These are phyloP conservation scores for Congeria kusceri DNA, from an alignment of 2,888 invertebrate genomes.

Conservation along the genomic window DNA sequence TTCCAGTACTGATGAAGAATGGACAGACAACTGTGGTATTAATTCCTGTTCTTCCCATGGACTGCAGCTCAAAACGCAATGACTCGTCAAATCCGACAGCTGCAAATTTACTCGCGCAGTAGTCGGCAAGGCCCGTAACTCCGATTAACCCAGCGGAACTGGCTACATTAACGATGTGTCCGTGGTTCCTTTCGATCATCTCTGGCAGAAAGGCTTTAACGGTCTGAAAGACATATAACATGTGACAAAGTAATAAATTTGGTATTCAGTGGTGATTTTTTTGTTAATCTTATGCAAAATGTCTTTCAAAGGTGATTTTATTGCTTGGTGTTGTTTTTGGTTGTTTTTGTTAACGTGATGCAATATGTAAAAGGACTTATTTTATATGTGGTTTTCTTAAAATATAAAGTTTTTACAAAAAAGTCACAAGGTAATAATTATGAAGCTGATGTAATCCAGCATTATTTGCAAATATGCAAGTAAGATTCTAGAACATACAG, in stretches of 20 bases:
- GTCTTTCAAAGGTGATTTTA: too few species aligned
- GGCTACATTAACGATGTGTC: conserved; percentile 97
- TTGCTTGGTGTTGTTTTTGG: too few species aligned
- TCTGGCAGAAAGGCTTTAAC: conserved; percentile 95
- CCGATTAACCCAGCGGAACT: conserved; percentile 95
- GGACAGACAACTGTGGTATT: conserved; percentile 96
- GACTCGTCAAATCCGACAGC: conserved; percentile 97
- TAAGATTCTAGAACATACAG: too few species aligned
- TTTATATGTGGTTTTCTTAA: too few species aligned
- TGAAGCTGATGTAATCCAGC: too few species aligned
- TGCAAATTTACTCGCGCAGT: conserved; percentile 97
- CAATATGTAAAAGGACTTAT: too few species aligned
- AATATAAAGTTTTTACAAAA: too few species aligned
- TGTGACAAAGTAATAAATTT: too few species aligned
- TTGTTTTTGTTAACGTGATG: too few species aligned
- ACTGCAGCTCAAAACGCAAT: conserved; percentile 86
- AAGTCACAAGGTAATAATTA: too few species aligned
- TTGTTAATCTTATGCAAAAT: not conserved
- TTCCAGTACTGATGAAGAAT: conserved; percentile 98
- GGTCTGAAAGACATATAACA: conserved; percentile 89
- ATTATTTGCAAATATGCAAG: too few species aligned
- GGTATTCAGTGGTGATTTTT: too few species aligned
- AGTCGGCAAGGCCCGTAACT: conserved; percentile 90
- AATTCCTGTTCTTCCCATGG: conserved; percentile 88
- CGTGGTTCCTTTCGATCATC: conserved; percentile 94